Base-by-base conservation (phyloP, 2,797 vertebrate genomes). In the Sebastiscus tertius region DNA sequence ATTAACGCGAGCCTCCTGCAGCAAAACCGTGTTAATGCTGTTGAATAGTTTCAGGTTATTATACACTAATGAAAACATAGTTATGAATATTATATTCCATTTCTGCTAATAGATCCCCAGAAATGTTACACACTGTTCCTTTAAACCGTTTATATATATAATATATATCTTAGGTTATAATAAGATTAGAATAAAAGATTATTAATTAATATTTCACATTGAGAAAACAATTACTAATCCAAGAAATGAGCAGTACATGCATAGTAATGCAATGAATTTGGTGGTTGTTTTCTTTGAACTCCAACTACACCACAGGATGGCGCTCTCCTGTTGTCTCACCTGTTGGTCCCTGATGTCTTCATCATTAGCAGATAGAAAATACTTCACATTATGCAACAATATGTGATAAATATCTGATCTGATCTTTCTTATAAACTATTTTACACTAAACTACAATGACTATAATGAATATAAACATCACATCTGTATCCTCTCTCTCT, bases 241-340 rank as follows among this genome's bases (percentile, higher is more conserved):
- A 66, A 24, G 55, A 49, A 22, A 31, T 27, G 8, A 58, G 24
- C 13, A 55, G 2, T 55, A 10, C n/a, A n/a, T 33, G 13, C 2
- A 29, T 31, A 5, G 6, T 20, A 22, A n/a, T 39, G n/a, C 8
- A 22, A 60, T 12, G 2, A 1, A 27, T 26, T 34, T 33, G 20
- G 3, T 61, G 1, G 4, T 22, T 22, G 18, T 71, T 70, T 34
- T 27, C 3, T 34, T 6, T 33, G 1, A 42, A n/a, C n/a, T 13
- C 16, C 20, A 49, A 31, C 3, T 34, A 10, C n/a, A 56, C 46
- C 67, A 75, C 67, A 68, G 65, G 67, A 69, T 75, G 62, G 31
- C 2, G 2, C 70, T 54, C 10, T 61, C 8, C 63, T 52, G 26
- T 59, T 55, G 11, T n/a, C 11, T 39, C 46, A 27, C 8, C 11